Percentiles rank a stretch among this genome's conserved stretches.
Evolutionary conservation across 2,888 invertebrate species (phyloP).

Genomic region (Clanis bilineata): DNA sequence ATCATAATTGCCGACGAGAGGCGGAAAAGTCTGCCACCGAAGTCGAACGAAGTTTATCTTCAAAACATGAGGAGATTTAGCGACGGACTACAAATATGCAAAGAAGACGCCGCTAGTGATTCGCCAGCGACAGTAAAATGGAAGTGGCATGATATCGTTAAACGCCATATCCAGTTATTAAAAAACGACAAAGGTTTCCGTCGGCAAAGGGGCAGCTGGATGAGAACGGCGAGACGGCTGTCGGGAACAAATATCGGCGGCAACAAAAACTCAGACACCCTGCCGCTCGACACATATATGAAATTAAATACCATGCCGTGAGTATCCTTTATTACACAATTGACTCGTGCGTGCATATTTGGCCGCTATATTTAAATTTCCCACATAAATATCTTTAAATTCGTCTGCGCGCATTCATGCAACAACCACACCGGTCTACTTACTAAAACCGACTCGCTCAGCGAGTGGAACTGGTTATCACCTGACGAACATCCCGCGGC

Average conservation of each 20-base stretch:
- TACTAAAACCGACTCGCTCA: constrained; percentile 51
- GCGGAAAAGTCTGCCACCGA: constrained; percentile 76
- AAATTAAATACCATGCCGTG: constrained; percentile 76
- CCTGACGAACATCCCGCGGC: constrained; percentile 45
- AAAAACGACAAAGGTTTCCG: constrained; percentile 76
- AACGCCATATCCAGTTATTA: constrained; percentile 72
- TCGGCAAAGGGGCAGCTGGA: constrained; percentile 75
- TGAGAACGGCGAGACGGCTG: constrained; percentile 70
- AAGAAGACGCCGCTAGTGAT: constrained; percentile 79
- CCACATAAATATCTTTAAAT: constrained; percentile 34
- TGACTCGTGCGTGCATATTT: constrained; percentile 13
- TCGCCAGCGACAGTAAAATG: constrained; percentile 77
- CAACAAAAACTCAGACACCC: constrained; percentile 56
- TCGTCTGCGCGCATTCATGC: constrained; percentile 43
- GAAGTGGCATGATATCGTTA: constrained; percentile 80
- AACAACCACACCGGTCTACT: constrained; percentile 52
- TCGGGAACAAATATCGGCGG: constrained; percentile 63
- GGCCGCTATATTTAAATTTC: constrained; percentile 19
- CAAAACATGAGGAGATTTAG: constrained; percentile 78
- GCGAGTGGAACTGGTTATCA: constrained; percentile 61
- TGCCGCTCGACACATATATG: constrained; percentile 69
- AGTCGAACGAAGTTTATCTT: constrained; percentile 76
- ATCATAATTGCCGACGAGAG: constrained; percentile 72
- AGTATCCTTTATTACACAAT: constrained; percentile 43
- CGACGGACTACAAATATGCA: constrained; percentile 76